A percentile compares a stretch with the other conserved stretches of the same genome.
phyloP scores from a whole-genome alignment of 2,113 vertebrate genomes.

The Leptosomus discolor region DNA sequence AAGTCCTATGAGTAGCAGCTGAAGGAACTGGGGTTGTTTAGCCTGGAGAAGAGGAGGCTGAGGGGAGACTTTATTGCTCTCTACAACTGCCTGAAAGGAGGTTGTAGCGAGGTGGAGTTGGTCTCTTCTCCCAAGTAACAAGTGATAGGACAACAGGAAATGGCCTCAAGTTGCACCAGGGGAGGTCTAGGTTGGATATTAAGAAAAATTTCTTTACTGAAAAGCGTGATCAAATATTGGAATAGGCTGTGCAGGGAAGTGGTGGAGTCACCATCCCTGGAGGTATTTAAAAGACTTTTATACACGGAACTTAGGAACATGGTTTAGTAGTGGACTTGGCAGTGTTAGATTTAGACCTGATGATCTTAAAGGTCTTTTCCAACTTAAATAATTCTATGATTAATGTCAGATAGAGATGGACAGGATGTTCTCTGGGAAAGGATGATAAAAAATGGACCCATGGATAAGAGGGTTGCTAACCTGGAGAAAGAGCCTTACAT shows the following conservation, averaged over 20 bases:
- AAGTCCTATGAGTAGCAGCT: no score
- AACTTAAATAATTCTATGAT: background rate
- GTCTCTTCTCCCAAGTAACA: background rate
- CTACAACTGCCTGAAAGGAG: background rate
- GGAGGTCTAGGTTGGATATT: background rate
- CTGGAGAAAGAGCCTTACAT: background rate
- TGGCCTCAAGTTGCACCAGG: background rate
- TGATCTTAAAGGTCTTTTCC: background rate
- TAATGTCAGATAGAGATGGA: background rate
- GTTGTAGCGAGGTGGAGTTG: rapidly evolving
- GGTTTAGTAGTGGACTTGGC: background rate
- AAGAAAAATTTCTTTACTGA: background rate
- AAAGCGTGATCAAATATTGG: background rate
- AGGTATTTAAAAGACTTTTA: background rate
- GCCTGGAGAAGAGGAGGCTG: no score
- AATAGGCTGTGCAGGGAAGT: background rate
- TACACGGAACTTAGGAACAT: no score
- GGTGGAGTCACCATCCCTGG: background rate
- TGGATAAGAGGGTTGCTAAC: background rate
- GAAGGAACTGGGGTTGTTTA: no score
- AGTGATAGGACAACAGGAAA: background rate
- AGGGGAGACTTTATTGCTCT: no score
- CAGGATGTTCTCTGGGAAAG: background rate
- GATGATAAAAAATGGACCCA: background rate
- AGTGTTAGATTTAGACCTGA: background rate